Evolutionary conservation across 2,797 vertebrate genomes (phyloP), one percentile per base, ranked within the genome.

Genomic region (Arremon brunneinucha): DNA sequence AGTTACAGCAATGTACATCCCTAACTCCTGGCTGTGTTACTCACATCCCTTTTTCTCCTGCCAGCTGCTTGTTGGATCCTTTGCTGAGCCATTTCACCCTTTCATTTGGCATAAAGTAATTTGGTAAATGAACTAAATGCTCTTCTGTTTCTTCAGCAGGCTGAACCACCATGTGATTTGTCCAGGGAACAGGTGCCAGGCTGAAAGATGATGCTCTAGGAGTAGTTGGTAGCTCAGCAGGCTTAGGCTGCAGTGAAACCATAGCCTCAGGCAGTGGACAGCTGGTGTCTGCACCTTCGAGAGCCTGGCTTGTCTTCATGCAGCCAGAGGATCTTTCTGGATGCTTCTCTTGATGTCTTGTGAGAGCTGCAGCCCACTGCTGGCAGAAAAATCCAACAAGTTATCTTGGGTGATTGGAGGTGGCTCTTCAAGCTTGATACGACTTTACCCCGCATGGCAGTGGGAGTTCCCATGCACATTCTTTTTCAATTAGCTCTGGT

Each of bases 381-480:
- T 78, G 41, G 49, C 53, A 83, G 62, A 75, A 74, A 21, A 85
- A n/a, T 59, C 43, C 26, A 34, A 12, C 27, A 50, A 78, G 49
- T 70, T 90, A 24, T 11, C 57, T 64, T 76, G 23, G 35, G 53
- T 60, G 55, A 24, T 5, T 59, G 50, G 28, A 18, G 12, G 32
- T 82, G 56, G 28, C 52, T 75, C 6, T 2, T 23, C 9, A 67
- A 60, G n/a, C 18, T 83, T 53, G 12, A 5, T 34, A 5, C 6
- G 28, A n/a, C 26, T 1, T 62, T 30, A 35, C n/a, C 30, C 3
- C 0, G 0, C 4, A 1, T 59, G 56, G 46, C 80, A 47, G 75
- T 69, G 10, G 35, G 34, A 87, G 21, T n/a, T 94, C 34, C 43
- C 32, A 11, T 27, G 3, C 3, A 1, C 28, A 4, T 60, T 76